A percentile compares a stretch with the other conserved stretches of the same genome.
Evolutionary conservation across 2,797 vertebrate species (phyloP).

Genomic region (Clarias pachynema): DNA sequence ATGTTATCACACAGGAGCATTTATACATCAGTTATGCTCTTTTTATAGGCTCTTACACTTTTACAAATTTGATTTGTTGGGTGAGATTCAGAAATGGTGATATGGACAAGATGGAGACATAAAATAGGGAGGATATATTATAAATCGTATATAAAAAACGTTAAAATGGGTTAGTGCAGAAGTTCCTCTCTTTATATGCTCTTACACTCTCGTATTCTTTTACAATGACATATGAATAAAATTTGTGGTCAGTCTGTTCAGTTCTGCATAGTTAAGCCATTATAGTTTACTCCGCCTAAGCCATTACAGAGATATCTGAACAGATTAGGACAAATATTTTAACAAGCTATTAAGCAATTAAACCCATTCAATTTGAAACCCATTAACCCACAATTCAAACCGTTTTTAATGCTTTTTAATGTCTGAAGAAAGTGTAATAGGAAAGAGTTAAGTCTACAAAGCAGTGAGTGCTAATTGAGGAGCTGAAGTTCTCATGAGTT

Average conservation of each 20-base stretch:
- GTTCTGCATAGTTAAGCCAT: neutral
- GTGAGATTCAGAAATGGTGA: too few relatives aligned
- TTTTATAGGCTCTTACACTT: neutral
- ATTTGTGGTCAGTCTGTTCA: neutral
- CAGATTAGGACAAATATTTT: neutral
- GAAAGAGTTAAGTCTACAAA: conserved; percentile 52
- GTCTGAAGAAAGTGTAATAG: neutral
- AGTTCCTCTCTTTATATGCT: neutral
- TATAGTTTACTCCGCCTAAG: neutral
- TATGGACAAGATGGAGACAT: too few relatives aligned
- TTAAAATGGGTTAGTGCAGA: neutral
- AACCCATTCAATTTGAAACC: neutral
- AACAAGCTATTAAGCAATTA: neutral
- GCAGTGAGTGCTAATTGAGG: conserved; percentile 35
- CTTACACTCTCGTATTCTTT: neutral
- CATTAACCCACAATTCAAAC: neutral
- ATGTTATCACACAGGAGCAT: neutral
- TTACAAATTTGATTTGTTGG: neutral
- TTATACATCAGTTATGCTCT: neutral
- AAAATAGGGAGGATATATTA: too few relatives aligned
- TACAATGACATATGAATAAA: neutral
- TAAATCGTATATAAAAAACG: too few relatives aligned
- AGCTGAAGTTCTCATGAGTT: conserved; percentile 51
- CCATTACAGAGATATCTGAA: neutral
- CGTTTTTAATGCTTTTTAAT: neutral